A percentile compares a stretch with the other conserved stretches of the same genome.
Evolutionary conservation across 2,797 vertebrate species (phyloP).

Genomic region (Rhynchonycteris naso): DNA sequence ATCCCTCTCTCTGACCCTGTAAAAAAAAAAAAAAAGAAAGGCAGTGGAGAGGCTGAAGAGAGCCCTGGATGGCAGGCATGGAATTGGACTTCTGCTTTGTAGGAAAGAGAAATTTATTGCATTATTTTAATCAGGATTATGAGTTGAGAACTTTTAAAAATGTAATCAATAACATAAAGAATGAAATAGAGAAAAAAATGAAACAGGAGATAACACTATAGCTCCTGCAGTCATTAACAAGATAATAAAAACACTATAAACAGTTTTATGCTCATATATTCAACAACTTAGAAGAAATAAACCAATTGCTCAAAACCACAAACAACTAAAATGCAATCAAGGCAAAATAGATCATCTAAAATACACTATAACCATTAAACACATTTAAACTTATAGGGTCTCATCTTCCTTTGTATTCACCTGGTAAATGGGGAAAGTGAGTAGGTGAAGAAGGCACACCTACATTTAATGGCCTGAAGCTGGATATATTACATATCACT

Average conservation of each 20-base stretch:
- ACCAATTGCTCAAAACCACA: not conserved
- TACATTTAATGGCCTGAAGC: not conserved
- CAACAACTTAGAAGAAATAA: not conserved
- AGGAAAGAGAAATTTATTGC: not conserved
- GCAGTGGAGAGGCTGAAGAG: too few species aligned
- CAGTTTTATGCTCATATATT: not conserved
- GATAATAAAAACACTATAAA: not conserved
- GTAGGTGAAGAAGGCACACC: too few species aligned
- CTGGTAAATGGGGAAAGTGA: not conserved
- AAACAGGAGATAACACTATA: not conserved
- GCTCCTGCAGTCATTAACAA: not conserved
- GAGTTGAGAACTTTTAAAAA: not conserved
- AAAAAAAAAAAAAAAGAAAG: too few species aligned
- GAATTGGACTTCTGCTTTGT: not conserved
- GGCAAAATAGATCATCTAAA: not conserved
- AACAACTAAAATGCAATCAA: not conserved
- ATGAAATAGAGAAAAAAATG: not conserved
- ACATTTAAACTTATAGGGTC: not conserved
- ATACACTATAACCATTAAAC: not conserved
- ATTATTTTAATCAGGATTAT: not conserved
- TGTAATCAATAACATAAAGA: not conserved
- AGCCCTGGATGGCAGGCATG: accelerated
- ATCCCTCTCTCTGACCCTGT: too few species aligned
- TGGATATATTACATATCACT: not conserved
- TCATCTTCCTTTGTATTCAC: not conserved